Percentiles rank a stretch among this genome's conserved stretches.
Conservation (phyloP, 64 coral and sea anemone species). For the Stichodactyla helianthus region DNA sequence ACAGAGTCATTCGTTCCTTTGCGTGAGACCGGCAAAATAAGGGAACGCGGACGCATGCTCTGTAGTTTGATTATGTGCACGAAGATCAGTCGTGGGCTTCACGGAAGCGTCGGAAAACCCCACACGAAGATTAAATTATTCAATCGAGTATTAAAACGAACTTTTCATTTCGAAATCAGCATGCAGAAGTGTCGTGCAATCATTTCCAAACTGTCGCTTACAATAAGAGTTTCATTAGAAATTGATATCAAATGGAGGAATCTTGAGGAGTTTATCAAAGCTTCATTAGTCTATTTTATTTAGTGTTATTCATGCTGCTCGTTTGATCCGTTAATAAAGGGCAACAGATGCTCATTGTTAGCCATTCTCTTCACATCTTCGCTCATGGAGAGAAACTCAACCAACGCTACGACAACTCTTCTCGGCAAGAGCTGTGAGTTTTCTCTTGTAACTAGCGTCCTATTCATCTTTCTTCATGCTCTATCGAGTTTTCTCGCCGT, state of each 20-base stretch:
- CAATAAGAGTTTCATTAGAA: background rate
- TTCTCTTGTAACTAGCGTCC: background rate
- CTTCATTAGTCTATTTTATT: background rate
- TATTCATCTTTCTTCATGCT: constrained; percentile 6
- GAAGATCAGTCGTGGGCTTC: too few relatives aligned
- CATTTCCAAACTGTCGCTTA: background rate
- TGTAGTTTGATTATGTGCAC: too few relatives aligned
- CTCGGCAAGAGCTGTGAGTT: background rate
- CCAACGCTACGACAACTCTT: background rate
- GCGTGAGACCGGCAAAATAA: too few relatives aligned
- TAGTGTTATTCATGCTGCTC: background rate
- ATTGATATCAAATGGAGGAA: background rate
- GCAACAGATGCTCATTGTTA: background rate
- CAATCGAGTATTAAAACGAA: too few relatives aligned
- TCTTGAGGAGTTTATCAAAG: background rate
- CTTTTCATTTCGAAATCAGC: background rate
- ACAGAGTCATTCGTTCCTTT: too few relatives aligned
- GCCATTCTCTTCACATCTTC: background rate
- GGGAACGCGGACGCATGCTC: too few relatives aligned
- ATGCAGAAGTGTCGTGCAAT: background rate
- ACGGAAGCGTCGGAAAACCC: too few relatives aligned
- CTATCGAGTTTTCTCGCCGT: constrained; percentile 22
- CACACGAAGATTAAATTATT: too few relatives aligned
- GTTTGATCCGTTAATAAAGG: background rate
- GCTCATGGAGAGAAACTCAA: background rate